Evolutionary conservation across 2,888 invertebrate species (phyloP).

Genomic region (Lycia hirtaria): DNA sequence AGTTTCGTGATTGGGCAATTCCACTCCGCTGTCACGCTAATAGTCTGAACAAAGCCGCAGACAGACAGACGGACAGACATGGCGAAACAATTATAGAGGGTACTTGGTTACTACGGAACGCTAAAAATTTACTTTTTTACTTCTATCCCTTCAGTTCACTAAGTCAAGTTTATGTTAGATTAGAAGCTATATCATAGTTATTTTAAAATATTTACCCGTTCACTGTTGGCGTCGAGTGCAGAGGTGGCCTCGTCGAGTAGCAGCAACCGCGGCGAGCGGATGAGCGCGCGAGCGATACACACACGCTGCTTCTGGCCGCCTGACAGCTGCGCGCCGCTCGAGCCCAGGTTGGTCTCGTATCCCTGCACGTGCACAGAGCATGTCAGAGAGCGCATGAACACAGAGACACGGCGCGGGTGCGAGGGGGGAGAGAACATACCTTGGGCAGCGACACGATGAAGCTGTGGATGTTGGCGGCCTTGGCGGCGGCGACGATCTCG

Average conservation of each 20-base stretch:
- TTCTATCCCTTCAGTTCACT: background rate
- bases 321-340: constrained; percentile 89
- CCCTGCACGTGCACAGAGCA: constrained; percentile 67
- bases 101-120: no score
- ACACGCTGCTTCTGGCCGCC: constrained; percentile 91
- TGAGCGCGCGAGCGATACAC: constrained; percentile 89
- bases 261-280: constrained; percentile 87
- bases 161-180: background rate
- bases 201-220: constrained; percentile 73
- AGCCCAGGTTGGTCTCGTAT: constrained; percentile 89
- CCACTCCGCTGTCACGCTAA: no score
- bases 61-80: no score
- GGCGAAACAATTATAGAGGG: no score
- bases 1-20: no score
- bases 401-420: background rate
- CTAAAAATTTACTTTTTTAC: no score
- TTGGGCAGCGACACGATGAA: constrained; percentile 90
- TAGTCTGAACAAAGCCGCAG: no score
- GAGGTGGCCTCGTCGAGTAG: constrained; percentile 90
- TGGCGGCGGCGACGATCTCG: constrained; percentile 91
- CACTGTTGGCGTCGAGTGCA: constrained; percentile 88
- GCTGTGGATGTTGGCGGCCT: constrained; percentile 92
- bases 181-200: background rate
- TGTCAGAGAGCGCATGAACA: background rate
- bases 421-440: constrained; percentile 57